These are phyloP conservation scores for Aphaenogaster floridana DNA, from an alignment of 1,140 invertebrate genomes.

Conservation along the genomic window DNA sequence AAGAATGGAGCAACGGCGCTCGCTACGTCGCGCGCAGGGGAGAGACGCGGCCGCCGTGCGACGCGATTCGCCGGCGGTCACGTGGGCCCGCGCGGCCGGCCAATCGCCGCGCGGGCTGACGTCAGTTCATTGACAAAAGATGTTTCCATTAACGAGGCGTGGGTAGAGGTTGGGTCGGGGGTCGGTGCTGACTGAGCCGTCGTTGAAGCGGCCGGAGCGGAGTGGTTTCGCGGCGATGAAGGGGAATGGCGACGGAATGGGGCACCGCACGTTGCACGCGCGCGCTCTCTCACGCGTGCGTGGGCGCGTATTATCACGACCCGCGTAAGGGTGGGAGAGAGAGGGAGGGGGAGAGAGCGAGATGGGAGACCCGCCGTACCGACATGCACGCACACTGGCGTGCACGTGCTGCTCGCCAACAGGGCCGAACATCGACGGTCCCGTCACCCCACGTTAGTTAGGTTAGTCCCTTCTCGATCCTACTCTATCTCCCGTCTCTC, in stretches of 20 bases:
- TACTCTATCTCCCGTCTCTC: conserved; percentile 15
- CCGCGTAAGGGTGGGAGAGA: conserved; percentile 30
- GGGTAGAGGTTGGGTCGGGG: conserved; percentile 77
- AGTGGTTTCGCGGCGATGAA: conserved; percentile 4
- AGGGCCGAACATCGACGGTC: conserved; percentile 42
- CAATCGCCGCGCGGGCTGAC: conserved; percentile 83
- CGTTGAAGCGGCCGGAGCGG: conserved; percentile 34
- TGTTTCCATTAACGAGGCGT: conserved; percentile 85
- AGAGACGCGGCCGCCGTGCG: conserved; percentile 18
- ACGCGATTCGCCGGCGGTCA: conserved; percentile 83
- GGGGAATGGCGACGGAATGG: conserved; percentile 28
- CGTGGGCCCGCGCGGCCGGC: conserved; percentile 78
- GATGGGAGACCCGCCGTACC: conserved; percentile 39
- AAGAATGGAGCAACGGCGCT: conserved; percentile 83
- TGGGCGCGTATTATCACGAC: conserved; percentile 74
- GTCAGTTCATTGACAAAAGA: conserved; percentile 88
- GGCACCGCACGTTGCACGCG: conserved; percentile 64
- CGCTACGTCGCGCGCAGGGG: conserved; percentile 72
- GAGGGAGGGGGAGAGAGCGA: neutral
- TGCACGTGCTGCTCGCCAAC: conserved; percentile 67
- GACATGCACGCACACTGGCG: conserved; percentile 70
- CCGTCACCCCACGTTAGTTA: conserved; percentile 19
- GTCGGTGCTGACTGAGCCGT: conserved; percentile 74
- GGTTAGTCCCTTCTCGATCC: conserved; percentile 20
- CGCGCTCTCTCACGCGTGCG: conserved; percentile 74